Evolutionary conservation across 1,140 invertebrate genomes (phyloP), one percentile per base, ranked within the genome.

Genomic region (Scaptodrosophila lebanonensis): DNA sequence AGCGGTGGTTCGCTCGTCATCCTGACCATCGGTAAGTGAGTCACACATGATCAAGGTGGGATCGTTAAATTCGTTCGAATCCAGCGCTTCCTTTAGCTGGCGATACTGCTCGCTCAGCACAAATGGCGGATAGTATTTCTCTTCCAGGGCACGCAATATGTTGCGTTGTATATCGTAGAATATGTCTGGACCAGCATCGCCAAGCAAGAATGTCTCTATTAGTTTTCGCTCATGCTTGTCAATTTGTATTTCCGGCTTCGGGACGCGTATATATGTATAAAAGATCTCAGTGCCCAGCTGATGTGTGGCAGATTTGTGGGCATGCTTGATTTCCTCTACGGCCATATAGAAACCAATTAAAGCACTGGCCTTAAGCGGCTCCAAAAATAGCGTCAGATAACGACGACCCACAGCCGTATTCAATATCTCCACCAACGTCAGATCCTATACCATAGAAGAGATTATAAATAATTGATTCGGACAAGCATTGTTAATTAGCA

Each of bases 271-370:
- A 69, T 94, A 96, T 8, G 94, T 95, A 70, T 96, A 95, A 88
- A 95, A 97, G 63, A 97, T 95, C 84, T 96, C 95, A 20, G 93
- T 93, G 8, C 93, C 95, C n/a, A 96, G 86, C 64, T 96, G 94
- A 87, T 97, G 95, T 90, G 93, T 94, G 48, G 91, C 91, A 45
- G 91, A 92, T 68, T 92, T 89, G 47, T 91, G 91, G 9, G 93
- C 91, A 39, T 90, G 89, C 56, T 93, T 90, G 47, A 97, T 88
- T 87, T 96, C 94, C 76, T 97, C 95, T 0, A 97, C 94, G n/a
- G 93, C 93, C 66, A 91, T 91, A 92, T 95, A 97, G 83, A 95
- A 97, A 0, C 94, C 92, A 3, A 95, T 90, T 18, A 96, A 87
- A 18, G 92, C 93, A 84, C 95, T 93, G 35, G 92, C 93, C 50